Base-by-base conservation (phyloP, 1,140 invertebrate species). In the Drosophila albomicans region DNA sequence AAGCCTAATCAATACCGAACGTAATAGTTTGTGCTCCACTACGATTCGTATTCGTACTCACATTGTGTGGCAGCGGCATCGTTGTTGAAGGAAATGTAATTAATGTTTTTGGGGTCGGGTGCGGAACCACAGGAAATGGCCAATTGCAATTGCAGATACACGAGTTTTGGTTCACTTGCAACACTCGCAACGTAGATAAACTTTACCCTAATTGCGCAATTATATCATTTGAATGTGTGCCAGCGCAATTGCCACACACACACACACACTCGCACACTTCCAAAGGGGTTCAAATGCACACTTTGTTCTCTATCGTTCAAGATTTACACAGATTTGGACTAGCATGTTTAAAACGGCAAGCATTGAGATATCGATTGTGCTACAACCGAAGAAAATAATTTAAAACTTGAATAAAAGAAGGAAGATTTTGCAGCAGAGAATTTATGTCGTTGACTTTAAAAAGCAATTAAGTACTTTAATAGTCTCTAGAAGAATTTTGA, bases 181-280 rank as follows among this genome's bases (percentile, higher is more conserved):
- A 30, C 20, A 25, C 35, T 20, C 16, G 15, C n/a, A 46, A 54
- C 41, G 13, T 20, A 70, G 57, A 79, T 65, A 75, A 54, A 64
- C 46, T 82, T 70, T 65, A 11, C n/a, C 32, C 61, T 81, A 82
- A 82, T 87, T 87, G 79, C 64, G 51, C 79, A 82, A 87, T 86
- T 86, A 87, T 76, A 76, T 76, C 46, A 75, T 78, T 78, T 68
- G 68, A 65, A 59, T 71, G 59, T 61, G 54, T 70, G 66, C 28
- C 61, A 32, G 52, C 51, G n/a, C 10, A 45, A 38, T 45, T 35
- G 49, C 8, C 38, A 32, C 45, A 49, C 25, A 75, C 16, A 20
- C 54, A n/a, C 20, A 38, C 32, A 32, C 32, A 7, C 6, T 32
- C 5, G 32, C 6, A 1, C 20, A 25, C 20, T 13, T n/a, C 6